Evolutionary conservation across 30 jellyfish, hydroid and myxozoan genomes (phyloP), one percentile per base, ranked within the genome.

Genomic region (Rhopilema esculentum): DNA sequence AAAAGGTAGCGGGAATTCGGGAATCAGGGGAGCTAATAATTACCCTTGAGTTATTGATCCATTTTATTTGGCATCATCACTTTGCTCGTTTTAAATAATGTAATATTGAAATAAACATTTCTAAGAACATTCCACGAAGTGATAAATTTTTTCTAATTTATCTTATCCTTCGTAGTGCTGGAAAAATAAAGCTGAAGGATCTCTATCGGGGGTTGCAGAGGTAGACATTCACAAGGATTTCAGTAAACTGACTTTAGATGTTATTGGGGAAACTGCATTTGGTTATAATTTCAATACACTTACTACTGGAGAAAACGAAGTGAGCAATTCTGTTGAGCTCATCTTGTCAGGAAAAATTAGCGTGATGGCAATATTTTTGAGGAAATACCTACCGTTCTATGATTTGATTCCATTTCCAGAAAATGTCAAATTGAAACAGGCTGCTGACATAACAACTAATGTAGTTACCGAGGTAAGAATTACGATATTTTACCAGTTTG

Each of bases 251-350:
- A 25, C 88, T 4, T 57, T 85, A n/a, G 94, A 85, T 49, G 76
- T 72, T 29, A 85, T 85, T 31, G 94, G 94, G 4, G 94, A 85
- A 49, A 48, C 94, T 9, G 94, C 88, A 15, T 85, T 85, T 75
- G 94, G 94, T 1, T 75, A 73, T 75, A 64, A 66, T 8, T 85
- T 85, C 53, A 30, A 73, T 20, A 85, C 94, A 20, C 84, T 85
- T 40, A 26, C 65, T 25, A 72, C 94, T 75, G 94, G 94, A 8
- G 88, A 85, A 18, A 73, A 30, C 74, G 48, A 48, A 31, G 88
- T 68, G 1, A 85, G 94, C 68, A 75, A 50, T n/a, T 88, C 94
- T 27, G 88, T 85, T 1, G 88, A 74, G 22, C 66, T 65, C 19
- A 20, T 85, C 21, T 23, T 85, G n/a, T 29, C 17, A 15, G 94